Evolutionary conservation across 2,888 invertebrate genomes (phyloP).

Genomic region (Unio pictorum): DNA sequence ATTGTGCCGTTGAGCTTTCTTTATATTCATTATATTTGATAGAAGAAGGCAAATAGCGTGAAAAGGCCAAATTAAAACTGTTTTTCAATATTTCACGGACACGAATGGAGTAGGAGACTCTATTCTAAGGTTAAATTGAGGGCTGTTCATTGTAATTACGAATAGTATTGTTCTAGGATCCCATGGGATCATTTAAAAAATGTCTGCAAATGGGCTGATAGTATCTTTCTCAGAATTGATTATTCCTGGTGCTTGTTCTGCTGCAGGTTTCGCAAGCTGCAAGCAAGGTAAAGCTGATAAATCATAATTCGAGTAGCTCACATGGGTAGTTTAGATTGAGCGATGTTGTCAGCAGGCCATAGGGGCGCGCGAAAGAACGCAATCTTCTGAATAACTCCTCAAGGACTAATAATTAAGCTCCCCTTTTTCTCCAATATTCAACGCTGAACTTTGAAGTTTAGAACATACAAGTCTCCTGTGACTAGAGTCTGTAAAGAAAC

Average conservation of each 20-base stretch:
- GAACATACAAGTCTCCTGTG: too few species aligned
- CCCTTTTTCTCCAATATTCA: too few species aligned
- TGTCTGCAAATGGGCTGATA: conserved; percentile 18
- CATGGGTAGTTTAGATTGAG: too few species aligned
- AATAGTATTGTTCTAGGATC: conserved; percentile 17
- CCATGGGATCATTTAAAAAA: conserved; percentile 27
- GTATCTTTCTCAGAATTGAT: conserved; percentile 11
- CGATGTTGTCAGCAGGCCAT: too few species aligned
- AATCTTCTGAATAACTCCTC: too few species aligned
- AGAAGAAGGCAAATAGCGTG: conserved; percentile 26
- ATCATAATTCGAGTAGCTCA: conserved; percentile 5
- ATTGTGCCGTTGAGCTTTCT: conserved; percentile 3
- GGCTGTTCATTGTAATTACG: conserved; percentile 36
- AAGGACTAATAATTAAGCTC: too few species aligned
- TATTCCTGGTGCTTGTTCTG: conserved; percentile 7
- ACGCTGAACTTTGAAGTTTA: too few species aligned
- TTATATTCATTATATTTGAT: conserved; percentile 12
- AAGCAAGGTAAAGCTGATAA: neutral
- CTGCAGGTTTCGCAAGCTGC: conserved; percentile 2
- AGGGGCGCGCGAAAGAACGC: too few species aligned
- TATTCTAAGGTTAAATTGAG: conserved; percentile 25
- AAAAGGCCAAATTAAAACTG: conserved; percentile 25
- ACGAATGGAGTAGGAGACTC: conserved; percentile 10
- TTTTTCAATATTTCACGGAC: conserved; percentile 17
- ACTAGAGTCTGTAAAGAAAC: too few species aligned